phyloP scores from a whole-genome alignment of 1,140 invertebrate species.

The Carcinoscorpius rotundicauda region DNA sequence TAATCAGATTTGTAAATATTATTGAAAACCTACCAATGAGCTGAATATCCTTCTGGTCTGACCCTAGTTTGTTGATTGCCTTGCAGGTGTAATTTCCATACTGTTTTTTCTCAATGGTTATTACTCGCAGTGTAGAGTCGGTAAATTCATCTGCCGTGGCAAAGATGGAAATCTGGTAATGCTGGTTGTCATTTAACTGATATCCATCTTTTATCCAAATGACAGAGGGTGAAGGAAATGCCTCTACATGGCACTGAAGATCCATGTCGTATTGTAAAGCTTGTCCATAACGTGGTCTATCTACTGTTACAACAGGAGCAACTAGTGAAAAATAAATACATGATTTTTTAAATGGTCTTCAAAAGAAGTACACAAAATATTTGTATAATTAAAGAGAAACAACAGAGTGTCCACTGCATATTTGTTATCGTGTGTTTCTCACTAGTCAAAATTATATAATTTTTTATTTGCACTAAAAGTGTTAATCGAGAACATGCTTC shows the following conservation, averaged over 20 bases:
- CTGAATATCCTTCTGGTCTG: constrained; percentile 57
- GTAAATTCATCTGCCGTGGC: constrained; percentile 82
- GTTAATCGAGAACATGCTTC: too few species aligned
- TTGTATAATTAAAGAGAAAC: neutral
- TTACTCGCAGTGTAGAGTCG: constrained; percentile 71
- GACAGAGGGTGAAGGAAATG: constrained; percentile 82
- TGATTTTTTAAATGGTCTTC: neutral
- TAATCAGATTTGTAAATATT: too few species aligned
- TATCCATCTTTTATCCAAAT: constrained; percentile 72
- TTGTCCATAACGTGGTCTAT: constrained; percentile 54
- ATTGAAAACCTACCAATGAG: constrained; percentile 38
- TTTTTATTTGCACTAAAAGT: too few species aligned
- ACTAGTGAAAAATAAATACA: constrained; percentile 38
- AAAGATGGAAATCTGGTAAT: constrained; percentile 75
- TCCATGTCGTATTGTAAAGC: constrained; percentile 87
- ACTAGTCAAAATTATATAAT: too few species aligned
- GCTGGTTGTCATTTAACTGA: constrained; percentile 68
- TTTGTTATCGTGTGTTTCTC: too few species aligned
- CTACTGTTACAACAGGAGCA: constrained; percentile 67
- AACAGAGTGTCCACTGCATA: neutral
- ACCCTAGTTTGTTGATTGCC: constrained; percentile 74
- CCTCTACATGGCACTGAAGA: constrained; percentile 79
- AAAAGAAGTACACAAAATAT: neutral
- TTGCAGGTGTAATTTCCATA: constrained; percentile 76
- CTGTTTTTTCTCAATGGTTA: constrained; percentile 80